phyloP scores from a whole-genome alignment of 2,797 vertebrate genomes.

The Tamandua tetradactyla region DNA sequence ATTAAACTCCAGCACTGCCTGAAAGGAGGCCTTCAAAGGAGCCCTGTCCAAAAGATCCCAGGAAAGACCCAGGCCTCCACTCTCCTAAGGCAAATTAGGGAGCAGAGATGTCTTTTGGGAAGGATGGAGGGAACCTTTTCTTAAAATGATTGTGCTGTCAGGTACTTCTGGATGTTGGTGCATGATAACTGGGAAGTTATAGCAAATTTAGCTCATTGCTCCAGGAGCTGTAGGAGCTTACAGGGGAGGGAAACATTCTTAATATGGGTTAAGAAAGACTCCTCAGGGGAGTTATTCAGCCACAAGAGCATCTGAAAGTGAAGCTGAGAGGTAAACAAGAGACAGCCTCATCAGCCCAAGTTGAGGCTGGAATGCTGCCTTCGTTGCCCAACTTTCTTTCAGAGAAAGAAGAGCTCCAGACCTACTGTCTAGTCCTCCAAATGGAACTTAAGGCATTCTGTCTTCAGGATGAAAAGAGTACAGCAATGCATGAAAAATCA shows the following conservation, averaged over 20 bases:
- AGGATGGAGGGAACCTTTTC: neutral
- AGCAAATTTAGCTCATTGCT: neutral
- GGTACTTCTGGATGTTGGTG: neutral
- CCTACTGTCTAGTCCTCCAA: fast-evolving
- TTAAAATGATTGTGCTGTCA: neutral
- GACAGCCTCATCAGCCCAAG: fast-evolving
- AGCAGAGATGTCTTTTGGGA: neutral
- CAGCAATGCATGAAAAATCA: neutral
- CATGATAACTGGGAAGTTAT: neutral
- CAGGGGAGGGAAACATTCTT: neutral
- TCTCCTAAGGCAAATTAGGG: neutral
- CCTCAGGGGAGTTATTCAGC: neutral
- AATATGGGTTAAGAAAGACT: neutral
- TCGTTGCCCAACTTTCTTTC: neutral
- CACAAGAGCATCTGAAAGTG: neutral
- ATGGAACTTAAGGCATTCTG: fast-evolving
- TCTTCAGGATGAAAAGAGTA: neutral
- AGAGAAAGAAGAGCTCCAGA: neutral
- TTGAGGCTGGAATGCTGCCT: fast-evolving
- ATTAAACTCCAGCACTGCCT: neutral
- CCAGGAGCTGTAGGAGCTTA: neutral
- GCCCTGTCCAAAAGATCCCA: neutral
- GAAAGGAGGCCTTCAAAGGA: neutral
- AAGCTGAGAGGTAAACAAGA: neutral
- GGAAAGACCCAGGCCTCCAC: neutral